Base-by-base conservation (phyloP, 2,888 invertebrate genomes). In the Drosophila monieri region DNA sequence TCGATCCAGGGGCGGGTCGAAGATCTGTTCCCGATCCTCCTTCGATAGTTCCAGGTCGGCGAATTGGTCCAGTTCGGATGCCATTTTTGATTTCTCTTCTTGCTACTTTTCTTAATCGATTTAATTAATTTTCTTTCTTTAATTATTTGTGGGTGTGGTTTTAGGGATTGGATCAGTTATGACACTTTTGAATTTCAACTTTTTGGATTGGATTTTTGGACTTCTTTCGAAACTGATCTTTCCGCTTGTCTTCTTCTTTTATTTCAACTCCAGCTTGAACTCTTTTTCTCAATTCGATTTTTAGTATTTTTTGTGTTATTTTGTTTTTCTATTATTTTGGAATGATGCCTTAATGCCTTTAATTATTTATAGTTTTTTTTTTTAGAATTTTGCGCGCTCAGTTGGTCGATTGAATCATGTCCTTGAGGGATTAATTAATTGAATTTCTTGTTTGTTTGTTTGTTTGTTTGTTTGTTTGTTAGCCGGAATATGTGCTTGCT, bases 21-120 rank as follows among this genome's bases (percentile, higher is more conserved):
- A 95, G 88, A 94, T 94, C 92, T 95, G 95, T 92, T 95, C 95
- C 84, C 94, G 94, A 90, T 95, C 95, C 90, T 95, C 95, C 90
- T 94, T 94, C 73, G 94, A 94, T 77, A 94, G 92, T 90, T 93
- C 94, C 88, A 94, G 93, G 88, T 95, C 95, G 91, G 94, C 94
- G 92, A 95, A 95, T 90, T 95, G 95, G 91, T 94, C 92, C 88
- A 92, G 87, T 88, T 91, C 91, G 77, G 92, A 91, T 79, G 91
- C 87, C 91, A 91, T 91, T 85, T 85, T 88, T 78, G 9, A 9
- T 15, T 47, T 25, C 70, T 77, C 43, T 59, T 65, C 43, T 15
- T 10, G 12, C 30, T 10, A 85, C 68, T 27, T 35, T 52, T 49
- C 46, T 56, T 67, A 49, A 51, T 39, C 15, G 10, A n/a, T 6